These are phyloP conservation scores for Diabrotica virgifera DNA, from an alignment of 1,140 invertebrate genomes.

Conservation along the genomic window DNA sequence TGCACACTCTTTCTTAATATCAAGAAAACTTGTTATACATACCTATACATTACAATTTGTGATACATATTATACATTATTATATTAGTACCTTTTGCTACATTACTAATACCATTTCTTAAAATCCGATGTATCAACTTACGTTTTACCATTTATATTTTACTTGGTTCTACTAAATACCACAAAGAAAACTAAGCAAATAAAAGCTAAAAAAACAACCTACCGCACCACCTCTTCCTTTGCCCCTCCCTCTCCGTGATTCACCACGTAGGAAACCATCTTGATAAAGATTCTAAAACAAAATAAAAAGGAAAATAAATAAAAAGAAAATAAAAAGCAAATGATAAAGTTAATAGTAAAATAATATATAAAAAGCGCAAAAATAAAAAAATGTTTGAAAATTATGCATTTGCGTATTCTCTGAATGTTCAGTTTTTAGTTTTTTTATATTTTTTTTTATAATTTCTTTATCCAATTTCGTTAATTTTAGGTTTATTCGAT, in stretches of 20 bases:
- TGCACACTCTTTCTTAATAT: no score
- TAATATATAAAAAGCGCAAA: slow-evolving; percentile 11
- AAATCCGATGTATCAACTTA: no score
- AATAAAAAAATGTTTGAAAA: background rate
- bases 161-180: background rate
- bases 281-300: slow-evolving; percentile 49
- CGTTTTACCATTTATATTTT: background rate
- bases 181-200: background rate
- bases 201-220: slow-evolving; percentile 32
- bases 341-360: slow-evolving; percentile 10
- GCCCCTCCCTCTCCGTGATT: slow-evolving; percentile 47
- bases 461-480: no score
- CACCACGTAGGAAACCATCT: slow-evolving; percentile 46
- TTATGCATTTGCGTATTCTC: no score
- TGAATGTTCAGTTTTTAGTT: no score
- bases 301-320: slow-evolving; percentile 42
- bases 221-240: slow-evolving; percentile 48
- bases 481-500: no score
- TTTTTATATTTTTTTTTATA: no score
- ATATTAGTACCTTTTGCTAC: no score
- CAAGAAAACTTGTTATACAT: no score
- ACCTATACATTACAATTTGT: no score
- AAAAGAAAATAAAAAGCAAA: slow-evolving; percentile 34
- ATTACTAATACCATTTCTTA: no score
- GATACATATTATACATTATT: no score